Conservation (phyloP, 2,888 invertebrate species). For the Cataglyphis albicans region DNA sequence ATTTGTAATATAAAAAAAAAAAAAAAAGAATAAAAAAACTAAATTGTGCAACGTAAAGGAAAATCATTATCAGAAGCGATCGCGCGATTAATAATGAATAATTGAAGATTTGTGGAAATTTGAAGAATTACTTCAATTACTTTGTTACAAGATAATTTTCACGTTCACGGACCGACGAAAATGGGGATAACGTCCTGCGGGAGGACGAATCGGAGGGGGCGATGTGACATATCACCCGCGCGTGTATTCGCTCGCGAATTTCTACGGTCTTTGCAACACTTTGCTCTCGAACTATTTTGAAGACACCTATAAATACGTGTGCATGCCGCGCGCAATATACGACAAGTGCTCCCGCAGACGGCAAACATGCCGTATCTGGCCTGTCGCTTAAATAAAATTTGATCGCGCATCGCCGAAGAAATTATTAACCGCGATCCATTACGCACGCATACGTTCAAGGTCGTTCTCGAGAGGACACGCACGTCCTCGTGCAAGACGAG, state of each 20-base stretch:
- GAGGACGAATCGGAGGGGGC: slow-evolving; percentile 1
- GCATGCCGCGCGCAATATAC: slow-evolving; percentile 63
- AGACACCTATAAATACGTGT: slow-evolving; percentile 73
- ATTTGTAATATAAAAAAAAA: not conserved
- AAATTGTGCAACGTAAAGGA: not conserved
- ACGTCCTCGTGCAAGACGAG: not conserved
- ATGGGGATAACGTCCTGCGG: not conserved
- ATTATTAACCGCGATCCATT: slow-evolving; percentile 48
- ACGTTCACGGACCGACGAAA: not conserved
- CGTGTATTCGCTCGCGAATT: slow-evolving; percentile 68
- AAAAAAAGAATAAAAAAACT: too few species aligned
- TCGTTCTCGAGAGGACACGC: not conserved
- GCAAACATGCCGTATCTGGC: slow-evolving; percentile 58
- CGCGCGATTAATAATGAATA: not conserved
- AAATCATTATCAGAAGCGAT: not conserved
- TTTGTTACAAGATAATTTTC: not conserved
- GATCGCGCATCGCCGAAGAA: slow-evolving; percentile 44
- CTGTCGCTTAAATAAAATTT: slow-evolving; percentile 38
- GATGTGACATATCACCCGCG: slow-evolving; percentile 58
- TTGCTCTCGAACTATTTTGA: slow-evolving; percentile 71
- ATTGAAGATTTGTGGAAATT: not conserved
- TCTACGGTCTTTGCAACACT: slow-evolving; percentile 70
- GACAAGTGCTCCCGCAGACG: slow-evolving; percentile 62
- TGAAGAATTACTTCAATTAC: not conserved
- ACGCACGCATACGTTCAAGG: slow-evolving; percentile 5